These are phyloP conservation scores for Thinocorus orbignyianus DNA, from an alignment of 2,113 vertebrate species.

Conservation along the genomic window DNA sequence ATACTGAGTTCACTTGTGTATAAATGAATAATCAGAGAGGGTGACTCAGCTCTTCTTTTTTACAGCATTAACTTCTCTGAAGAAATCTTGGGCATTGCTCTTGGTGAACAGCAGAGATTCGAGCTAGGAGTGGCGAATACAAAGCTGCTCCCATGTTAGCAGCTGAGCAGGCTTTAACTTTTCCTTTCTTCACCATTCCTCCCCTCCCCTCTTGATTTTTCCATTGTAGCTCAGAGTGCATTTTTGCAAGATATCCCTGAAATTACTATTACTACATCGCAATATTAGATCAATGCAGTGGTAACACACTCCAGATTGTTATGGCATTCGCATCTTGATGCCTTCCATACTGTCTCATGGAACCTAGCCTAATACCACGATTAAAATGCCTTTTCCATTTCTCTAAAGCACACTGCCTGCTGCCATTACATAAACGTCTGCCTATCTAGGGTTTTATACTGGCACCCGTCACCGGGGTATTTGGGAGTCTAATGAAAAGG, in stretches of 20 bases:
- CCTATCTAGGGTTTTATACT: slow-evolving; percentile 34
- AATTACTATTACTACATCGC: slow-evolving; percentile 48
- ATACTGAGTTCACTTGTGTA: neutral
- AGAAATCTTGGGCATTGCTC: neutral
- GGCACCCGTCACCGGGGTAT: neutral
- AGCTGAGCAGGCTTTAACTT: slow-evolving; percentile 22
- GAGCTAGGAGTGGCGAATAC: neutral
- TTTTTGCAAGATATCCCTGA: slow-evolving; percentile 65
- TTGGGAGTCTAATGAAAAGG: slow-evolving; percentile 21
- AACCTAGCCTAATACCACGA: slow-evolving; percentile 52
- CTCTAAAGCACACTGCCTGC: slow-evolving; percentile 23
- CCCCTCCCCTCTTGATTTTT: neutral
- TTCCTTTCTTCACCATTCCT: neutral
- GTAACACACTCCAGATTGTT: slow-evolving; percentile 69
- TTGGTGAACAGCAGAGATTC: neutral
- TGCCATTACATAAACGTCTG: slow-evolving; percentile 61
- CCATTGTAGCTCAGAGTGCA: slow-evolving; percentile 30
- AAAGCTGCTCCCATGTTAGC: neutral
- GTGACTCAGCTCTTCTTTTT: neutral
- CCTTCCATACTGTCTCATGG: slow-evolving; percentile 66
- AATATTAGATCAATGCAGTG: slow-evolving; percentile 64
- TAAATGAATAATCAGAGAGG: neutral
- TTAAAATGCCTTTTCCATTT: slow-evolving; percentile 67
- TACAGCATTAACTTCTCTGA: neutral
- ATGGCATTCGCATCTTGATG: slow-evolving; percentile 58